These are phyloP conservation scores for Harpalus rubripes DNA, from an alignment of 2,888 invertebrate species.

Conservation along the genomic window DNA sequence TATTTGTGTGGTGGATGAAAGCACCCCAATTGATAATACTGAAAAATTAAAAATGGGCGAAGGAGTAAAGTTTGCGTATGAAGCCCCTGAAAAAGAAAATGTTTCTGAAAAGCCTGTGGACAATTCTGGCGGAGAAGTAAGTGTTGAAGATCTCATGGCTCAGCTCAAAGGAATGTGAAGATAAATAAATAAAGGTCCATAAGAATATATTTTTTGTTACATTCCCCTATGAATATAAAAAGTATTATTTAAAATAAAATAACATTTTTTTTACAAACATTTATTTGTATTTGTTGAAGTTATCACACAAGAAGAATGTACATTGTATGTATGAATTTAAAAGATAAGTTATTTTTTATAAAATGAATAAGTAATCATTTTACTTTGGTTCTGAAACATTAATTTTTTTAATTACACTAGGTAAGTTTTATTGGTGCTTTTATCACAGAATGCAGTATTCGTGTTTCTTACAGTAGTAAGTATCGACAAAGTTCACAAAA, in stretches of 20 bases:
- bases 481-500: slow-evolving; percentile 16
- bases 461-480: slow-evolving; percentile 9
- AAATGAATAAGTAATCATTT: slow-evolving; percentile 49
- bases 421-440: slow-evolving; percentile 41
- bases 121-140: slow-evolving; percentile 79
- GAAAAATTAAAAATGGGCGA: slow-evolving; percentile 76
- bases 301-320: slow-evolving; percentile 48
- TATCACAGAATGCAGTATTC: slow-evolving; percentile 43
- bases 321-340: slow-evolving; percentile 44
- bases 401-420: slow-evolving; percentile 13
- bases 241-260: slow-evolving; percentile 37
- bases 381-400: slow-evolving; percentile 33
- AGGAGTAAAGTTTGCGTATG: slow-evolving; percentile 78
- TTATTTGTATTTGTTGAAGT: slow-evolving; percentile 24
- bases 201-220: slow-evolving; percentile 26
- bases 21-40: slow-evolving; percentile 79
- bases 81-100: slow-evolving; percentile 79
- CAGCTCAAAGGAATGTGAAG: slow-evolving; percentile 85
- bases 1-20: slow-evolving; percentile 87
- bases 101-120: slow-evolving; percentile 77
- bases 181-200: background rate
- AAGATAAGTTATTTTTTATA: slow-evolving; percentile 49
- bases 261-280: slow-evolving; percentile 29
- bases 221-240: slow-evolving; percentile 12
- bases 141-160: slow-evolving; percentile 94